Evolutionary conservation across 2,888 invertebrate species (phyloP), one percentile per base, ranked within the genome.

Genomic region (Drosophila anomalata): DNA sequence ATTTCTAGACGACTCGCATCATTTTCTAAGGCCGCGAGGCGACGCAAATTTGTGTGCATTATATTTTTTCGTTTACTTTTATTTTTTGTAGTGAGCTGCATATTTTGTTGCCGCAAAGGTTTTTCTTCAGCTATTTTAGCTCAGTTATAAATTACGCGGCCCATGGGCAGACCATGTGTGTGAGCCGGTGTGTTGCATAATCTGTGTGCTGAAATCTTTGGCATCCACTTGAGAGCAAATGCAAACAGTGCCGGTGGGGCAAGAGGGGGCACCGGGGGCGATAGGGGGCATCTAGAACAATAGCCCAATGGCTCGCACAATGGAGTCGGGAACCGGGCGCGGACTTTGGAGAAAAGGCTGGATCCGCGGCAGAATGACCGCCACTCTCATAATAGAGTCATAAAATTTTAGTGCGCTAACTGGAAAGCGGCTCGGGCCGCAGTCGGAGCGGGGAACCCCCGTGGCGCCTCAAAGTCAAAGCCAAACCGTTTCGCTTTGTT

Each of bases 321-420:
- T 79, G 67, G 57, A 76, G 69, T 29, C 31, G 22, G 53, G 7
- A 17, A 9, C 39, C 41, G 51, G 41, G 26, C 20, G 11, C 47
- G 62, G 63, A 75, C 73, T 33, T 22, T 22, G 44, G 44, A 44
- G 44, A 44, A 44, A 44, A 44, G 17, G 44, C 44, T 44, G 44
- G 12, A 44, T 44, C 44, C 44, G 44, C 44, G 44, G 65, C 75
- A 70, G 79, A 76, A 75, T 77, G 79, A 71, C 83, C 81, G 76
- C 78, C 78, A 82, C 86, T 78, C 81, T 85, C 84, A 87, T 85
- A 85, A 85, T 85, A 85, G 87, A 85, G 85, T 85, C 87, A 85
- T 85, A 85, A 85, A 85, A 80, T 86, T 85, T 85, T 86, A 85
- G 86, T 85, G 83, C 77, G 73, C 83, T 80, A 72, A 82, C 76